phyloP scores from a whole-genome alignment of 2,888 invertebrate genomes.

The Chrysodeixis includens region DNA sequence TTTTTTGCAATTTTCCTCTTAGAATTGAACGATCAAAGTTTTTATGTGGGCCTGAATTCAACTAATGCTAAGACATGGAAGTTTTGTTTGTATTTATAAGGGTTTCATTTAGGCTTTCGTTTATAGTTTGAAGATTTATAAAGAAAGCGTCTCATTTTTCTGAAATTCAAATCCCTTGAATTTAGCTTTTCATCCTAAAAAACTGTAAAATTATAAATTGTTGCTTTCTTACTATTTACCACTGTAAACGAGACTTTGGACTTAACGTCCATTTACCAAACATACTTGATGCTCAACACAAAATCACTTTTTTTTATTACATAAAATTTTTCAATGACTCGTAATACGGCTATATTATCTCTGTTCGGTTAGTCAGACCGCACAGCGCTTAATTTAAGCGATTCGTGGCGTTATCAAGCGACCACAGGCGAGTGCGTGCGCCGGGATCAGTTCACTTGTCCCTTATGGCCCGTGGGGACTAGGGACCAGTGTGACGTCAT shows the following conservation, averaged over 20 bases:
- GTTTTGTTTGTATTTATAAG: not conserved
- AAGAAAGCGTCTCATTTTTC: too few relatives aligned
- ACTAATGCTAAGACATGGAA: not conserved
- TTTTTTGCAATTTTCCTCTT: slow-evolving; percentile 37
- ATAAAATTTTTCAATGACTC: not conserved
- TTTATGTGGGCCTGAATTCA: slow-evolving; percentile 24
- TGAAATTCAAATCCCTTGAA: too few relatives aligned
- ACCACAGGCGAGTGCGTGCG: slow-evolving; percentile 49
- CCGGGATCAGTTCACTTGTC: slow-evolving; percentile 30
- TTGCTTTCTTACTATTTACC: too few relatives aligned
- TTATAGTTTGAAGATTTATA: not conserved
- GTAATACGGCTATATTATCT: not conserved
- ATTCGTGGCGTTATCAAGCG: slow-evolving; percentile 50
- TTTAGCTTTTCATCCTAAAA: too few relatives aligned
- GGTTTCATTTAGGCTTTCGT: not conserved
- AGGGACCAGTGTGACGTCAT: slow-evolving; percentile 15
- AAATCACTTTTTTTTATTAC: too few relatives aligned
- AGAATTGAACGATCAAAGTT: slow-evolving; percentile 40
- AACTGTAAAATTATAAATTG: too few relatives aligned
- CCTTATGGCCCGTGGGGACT: slow-evolving; percentile 14
- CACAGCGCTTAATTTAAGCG: slow-evolving; percentile 44
- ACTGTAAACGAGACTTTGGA: too few relatives aligned
- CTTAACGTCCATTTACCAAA: too few relatives aligned
- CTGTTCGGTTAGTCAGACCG: slow-evolving; percentile 18
- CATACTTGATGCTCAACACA: too few relatives aligned